These are phyloP conservation scores for Ptilorrhoa leucosticta DNA, from an alignment of 2,113 vertebrate species.

Conservation along the genomic window DNA sequence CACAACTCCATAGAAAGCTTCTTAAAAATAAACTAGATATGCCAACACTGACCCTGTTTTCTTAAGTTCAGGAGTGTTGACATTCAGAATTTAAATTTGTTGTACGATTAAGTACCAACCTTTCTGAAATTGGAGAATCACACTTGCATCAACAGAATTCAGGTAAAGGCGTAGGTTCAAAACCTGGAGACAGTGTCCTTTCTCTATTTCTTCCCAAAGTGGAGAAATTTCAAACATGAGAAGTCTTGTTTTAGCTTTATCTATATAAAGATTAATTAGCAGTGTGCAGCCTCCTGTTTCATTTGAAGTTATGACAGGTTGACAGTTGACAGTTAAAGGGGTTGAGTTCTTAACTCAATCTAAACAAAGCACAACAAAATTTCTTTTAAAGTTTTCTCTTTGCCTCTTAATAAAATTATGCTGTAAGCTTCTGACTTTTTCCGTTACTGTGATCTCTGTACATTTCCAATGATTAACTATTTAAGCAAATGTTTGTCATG, in stretches of 20 bases:
- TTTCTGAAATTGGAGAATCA: not conserved
- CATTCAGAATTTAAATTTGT: not conserved
- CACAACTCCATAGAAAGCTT: not conserved
- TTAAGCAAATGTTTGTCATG: not conserved
- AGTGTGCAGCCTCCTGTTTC: not conserved
- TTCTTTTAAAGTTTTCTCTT: not conserved
- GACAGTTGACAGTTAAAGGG: too few species aligned
- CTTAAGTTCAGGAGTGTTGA: not conserved
- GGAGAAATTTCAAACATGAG: not conserved
- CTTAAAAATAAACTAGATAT: not conserved
- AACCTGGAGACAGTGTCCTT: not conserved
- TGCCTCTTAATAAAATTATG: not conserved
- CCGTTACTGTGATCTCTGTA: not conserved
- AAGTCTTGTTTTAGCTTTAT: not conserved
- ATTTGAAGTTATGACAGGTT: not conserved
- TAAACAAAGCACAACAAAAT: not conserved
- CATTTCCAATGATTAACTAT: not conserved
- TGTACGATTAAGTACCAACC: not conserved
- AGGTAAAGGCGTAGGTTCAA: not conserved
- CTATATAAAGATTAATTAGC: not conserved
- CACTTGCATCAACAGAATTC: not conserved
- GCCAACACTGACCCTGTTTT: not conserved
- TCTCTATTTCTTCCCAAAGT: not conserved
- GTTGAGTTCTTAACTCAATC: not conserved
- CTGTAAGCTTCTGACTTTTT: not conserved